A percentile compares a stretch with the other conserved stretches of the same genome.
Evolutionary conservation across 1,140 invertebrate genomes (phyloP).

Genomic region (Harpegnathos saltator): DNA sequence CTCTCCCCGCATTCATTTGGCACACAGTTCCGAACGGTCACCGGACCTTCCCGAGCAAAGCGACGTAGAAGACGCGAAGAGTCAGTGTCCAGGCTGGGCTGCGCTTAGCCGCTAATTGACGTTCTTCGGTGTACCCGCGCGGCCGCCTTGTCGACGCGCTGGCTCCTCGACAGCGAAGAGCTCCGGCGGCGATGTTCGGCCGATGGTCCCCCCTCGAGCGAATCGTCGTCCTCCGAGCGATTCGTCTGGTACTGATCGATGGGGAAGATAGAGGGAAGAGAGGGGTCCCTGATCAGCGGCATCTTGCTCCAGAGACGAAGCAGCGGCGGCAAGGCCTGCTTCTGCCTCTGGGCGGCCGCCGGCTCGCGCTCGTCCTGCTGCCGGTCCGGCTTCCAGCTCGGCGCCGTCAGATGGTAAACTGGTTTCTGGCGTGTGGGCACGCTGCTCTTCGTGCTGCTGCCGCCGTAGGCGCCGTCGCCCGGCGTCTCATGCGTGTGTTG

Average conservation of each 20-base stretch:
- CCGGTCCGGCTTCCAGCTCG: conserved; percentile 66
- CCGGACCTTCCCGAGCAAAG: conserved; percentile 34
- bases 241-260: conserved; percentile 68
- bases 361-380: conserved; percentile 45
- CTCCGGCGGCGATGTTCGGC: neutral
- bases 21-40: conserved; percentile 53
- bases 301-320: conserved; percentile 80
- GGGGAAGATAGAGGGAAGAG: conserved; percentile 70
- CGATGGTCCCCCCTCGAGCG: neutral
- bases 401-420: conserved; percentile 65
- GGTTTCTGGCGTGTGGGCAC: conserved; percentile 75
- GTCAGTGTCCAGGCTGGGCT: neutral
- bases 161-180: conserved; percentile 31
- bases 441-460: conserved; percentile 76
- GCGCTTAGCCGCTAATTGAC: conserved; percentile 56
- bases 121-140: conserved; percentile 5
- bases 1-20: conserved; percentile 44
- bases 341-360: conserved; percentile 53
- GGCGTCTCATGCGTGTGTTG: conserved; percentile 58
- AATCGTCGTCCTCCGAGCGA: conserved; percentile 42
- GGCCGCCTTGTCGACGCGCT: conserved; percentile 57
- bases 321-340: conserved; percentile 67
- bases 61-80: neutral
- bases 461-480: conserved; percentile 46
- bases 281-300: conserved; percentile 77